Percentiles rank a stretch among this genome's conserved stretches.
These are phyloP conservation scores for Dryocosmus kuriphilus DNA, from an alignment of 2,888 invertebrate species.

Conservation along the genomic window DNA sequence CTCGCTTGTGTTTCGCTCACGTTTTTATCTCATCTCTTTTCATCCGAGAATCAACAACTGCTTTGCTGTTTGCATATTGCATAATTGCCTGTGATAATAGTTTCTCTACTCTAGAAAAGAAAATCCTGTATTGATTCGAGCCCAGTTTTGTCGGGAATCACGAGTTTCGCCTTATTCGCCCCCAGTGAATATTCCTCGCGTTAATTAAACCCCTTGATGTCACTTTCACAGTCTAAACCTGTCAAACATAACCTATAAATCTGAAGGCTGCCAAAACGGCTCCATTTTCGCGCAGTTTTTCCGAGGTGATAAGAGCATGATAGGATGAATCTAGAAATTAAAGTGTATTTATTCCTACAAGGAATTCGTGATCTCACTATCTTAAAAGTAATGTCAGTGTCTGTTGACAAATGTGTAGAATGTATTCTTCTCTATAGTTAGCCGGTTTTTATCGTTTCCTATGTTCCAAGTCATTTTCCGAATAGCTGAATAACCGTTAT, in stretches of 20 bases:
- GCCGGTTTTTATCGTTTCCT: background rate
- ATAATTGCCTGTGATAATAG: constrained; percentile 21
- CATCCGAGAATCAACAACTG: background rate
- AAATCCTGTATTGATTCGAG: background rate
- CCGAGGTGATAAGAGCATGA: constrained; percentile 1
- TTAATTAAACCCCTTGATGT: background rate
- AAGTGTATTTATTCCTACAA: background rate
- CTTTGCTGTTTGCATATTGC: constrained; percentile 21
- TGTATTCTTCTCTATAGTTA: background rate
- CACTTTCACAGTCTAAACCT: constrained; percentile 4
- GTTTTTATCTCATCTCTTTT: constrained; percentile 18
- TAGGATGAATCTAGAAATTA: background rate
- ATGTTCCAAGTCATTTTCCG: background rate
- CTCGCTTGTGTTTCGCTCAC: constrained; percentile 15
- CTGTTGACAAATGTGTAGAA: background rate
- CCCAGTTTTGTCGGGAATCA: background rate
- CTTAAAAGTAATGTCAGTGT: background rate
- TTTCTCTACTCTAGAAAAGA: constrained; percentile 12
- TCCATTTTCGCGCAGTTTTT: constrained; percentile 31
- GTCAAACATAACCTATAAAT: constrained; percentile 34
- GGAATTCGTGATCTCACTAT: background rate
- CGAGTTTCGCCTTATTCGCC: background rate
- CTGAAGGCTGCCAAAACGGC: constrained; percentile 1
- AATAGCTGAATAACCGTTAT: background rate
- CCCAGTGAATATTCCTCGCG: background rate